These are phyloP conservation scores for Busseola fusca DNA, from an alignment of 2,888 invertebrate species.

Conservation along the genomic window DNA sequence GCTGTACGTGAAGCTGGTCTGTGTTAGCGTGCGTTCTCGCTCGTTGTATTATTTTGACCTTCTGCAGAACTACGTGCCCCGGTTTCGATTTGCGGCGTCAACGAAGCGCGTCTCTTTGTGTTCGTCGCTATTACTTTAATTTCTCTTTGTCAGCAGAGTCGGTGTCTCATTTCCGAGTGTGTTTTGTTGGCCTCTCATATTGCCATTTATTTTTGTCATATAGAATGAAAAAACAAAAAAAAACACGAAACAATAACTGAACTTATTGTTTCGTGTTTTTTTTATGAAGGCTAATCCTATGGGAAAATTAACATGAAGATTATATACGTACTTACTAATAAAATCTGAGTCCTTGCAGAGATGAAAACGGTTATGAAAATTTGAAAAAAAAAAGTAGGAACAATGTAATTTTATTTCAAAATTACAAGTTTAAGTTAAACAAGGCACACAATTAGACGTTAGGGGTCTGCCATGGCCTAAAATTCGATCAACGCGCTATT, in stretches of 20 bases:
- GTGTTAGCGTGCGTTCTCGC: not conserved
- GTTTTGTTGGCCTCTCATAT: conserved; percentile 44
- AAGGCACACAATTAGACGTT: no score
- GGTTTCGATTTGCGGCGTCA: conserved; percentile 71
- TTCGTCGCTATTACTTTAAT: conserved; percentile 65
- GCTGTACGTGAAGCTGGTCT: not conserved
- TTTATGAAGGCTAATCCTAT: not conserved
- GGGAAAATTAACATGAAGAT: not conserved
- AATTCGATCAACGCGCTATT: no score
- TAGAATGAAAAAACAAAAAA: no score
- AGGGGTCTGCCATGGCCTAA: no score
- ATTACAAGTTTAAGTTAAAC: no score
- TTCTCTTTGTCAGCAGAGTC: conserved; percentile 60
- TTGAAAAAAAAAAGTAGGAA: no score
- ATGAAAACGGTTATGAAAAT: no score
- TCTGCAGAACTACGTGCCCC: conserved; percentile 17
- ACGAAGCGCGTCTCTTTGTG: conserved; percentile 49
- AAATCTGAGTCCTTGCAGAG: not conserved
- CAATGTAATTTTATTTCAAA: no score
- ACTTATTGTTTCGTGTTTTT: not conserved
- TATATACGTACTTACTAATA: not conserved
- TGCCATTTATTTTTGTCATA: conserved; percentile 37
- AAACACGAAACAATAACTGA: no score
- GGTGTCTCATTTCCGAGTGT: conserved; percentile 55
- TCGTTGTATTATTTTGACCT: not conserved